Evolutionary conservation across 2,113 vertebrate genomes (phyloP).

Genomic region (Hirundichthys speculiger): DNA sequence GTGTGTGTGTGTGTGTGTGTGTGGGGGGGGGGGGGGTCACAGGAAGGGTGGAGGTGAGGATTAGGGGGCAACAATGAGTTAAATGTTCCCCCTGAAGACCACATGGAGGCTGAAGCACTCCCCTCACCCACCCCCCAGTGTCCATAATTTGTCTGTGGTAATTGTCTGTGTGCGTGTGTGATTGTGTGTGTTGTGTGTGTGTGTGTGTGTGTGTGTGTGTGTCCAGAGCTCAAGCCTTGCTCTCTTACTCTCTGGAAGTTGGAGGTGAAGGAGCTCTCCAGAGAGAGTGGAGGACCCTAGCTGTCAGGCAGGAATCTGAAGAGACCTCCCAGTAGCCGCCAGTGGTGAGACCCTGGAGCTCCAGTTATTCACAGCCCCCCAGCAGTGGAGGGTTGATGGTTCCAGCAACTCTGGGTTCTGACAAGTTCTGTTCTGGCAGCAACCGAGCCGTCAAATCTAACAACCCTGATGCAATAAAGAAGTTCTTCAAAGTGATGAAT

Average conservation of each 20-base stretch:
- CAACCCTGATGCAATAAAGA: no score
- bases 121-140: slow-evolving; percentile 54
- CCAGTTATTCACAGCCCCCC: slow-evolving; percentile 35
- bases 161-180: no score
- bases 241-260: slow-evolving; percentile 60
- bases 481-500: no score
- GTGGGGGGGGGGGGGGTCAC: slow-evolving; percentile 42
- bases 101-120: slow-evolving; percentile 67
- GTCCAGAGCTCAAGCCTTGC: slow-evolving; percentile 39
- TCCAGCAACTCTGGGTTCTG: background rate
- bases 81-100: slow-evolving; percentile 72
- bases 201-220: slow-evolving; percentile 26
- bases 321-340: slow-evolving; percentile 74
- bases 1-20: background rate
- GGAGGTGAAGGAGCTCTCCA: slow-evolving; percentile 80
- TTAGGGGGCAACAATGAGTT: slow-evolving; percentile 77
- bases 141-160: slow-evolving; percentile 80
- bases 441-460: background rate
- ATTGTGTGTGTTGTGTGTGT: slow-evolving; percentile 29
- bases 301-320: slow-evolving; percentile 84
- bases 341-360: slow-evolving; percentile 49
- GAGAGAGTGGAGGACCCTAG: slow-evolving; percentile 78
- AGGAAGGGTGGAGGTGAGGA: slow-evolving; percentile 64
- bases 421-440: slow-evolving; percentile 13
- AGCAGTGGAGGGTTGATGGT: background rate